These are phyloP conservation scores for Rhagophthalmus giganteus DNA, from an alignment of 2,888 invertebrate genomes.

Conservation along the genomic window DNA sequence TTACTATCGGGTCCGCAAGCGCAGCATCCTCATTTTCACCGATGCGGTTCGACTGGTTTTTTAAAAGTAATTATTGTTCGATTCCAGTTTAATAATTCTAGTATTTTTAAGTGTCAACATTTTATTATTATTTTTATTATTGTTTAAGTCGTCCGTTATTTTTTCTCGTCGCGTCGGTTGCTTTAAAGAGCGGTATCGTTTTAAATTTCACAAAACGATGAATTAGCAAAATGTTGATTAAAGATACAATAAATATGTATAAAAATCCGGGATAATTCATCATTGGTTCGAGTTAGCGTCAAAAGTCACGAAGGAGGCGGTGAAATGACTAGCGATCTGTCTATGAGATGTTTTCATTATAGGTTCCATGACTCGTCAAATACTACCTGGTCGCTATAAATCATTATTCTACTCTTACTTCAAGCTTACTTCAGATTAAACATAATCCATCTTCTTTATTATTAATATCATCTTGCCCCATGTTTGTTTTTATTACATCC, in stretches of 20 bases:
- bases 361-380: constrained; percentile 57
- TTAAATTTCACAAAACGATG: constrained; percentile 5
- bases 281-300: constrained; percentile 54
- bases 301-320: constrained; percentile 58
- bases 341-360: constrained; percentile 57
- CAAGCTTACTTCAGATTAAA: constrained; percentile 34
- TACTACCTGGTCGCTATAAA: constrained; percentile 48
- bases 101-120: too few species aligned
- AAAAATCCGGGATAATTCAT: constrained; percentile 49
- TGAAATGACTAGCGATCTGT: constrained; percentile 58
- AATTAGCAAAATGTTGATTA: constrained; percentile 44
- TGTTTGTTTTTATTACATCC: constrained; percentile 18
- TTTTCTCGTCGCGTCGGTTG: too few species aligned
- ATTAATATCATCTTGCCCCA: constrained; percentile 38
- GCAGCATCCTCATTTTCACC: constrained; percentile 32
- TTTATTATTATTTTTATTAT: too few species aligned
- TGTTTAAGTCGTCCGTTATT: too few species aligned
- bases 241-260: constrained; percentile 38
- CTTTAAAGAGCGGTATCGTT: neutral
- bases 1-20: constrained; percentile 33
- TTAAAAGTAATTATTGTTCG: constrained; percentile 12
- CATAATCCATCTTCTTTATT: constrained; percentile 39
- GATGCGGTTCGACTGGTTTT: constrained; percentile 24
- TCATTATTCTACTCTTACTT: constrained; percentile 39
- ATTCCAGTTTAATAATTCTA: constrained; percentile 27